Evolutionary conservation across 2,113 vertebrate species (phyloP).

Genomic region (Periophthalmus modestus): DNA sequence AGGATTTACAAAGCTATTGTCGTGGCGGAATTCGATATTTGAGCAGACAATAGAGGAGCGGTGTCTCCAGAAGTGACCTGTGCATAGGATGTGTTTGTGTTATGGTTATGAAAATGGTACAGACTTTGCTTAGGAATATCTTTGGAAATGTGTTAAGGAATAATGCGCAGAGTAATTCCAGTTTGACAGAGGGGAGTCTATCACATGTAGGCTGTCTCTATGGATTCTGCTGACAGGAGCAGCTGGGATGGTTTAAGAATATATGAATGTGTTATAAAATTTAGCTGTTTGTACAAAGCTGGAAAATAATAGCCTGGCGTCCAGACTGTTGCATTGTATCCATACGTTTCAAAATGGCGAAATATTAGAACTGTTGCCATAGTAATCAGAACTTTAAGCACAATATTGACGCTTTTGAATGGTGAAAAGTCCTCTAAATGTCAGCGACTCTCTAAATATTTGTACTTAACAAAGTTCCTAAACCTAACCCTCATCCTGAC

Average conservation of each 20-base stretch:
- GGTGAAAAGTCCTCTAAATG: too few species aligned
- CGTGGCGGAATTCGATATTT: constrained; percentile 74
- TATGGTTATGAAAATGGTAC: constrained; percentile 3
- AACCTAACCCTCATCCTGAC: too few species aligned
- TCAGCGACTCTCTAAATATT: too few species aligned
- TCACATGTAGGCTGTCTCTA: background rate
- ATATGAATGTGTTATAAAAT: background rate
- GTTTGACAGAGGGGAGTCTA: constrained; percentile 2
- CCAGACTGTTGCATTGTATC: background rate
- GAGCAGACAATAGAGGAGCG: constrained; percentile 72
- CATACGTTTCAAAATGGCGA: too few species aligned
- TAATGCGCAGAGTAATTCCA: constrained; percentile 6
- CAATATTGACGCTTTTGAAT: too few species aligned
- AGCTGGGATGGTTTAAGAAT: background rate
- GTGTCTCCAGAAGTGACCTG: constrained; percentile 72
- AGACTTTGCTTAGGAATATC: constrained; percentile 14
- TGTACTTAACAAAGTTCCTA: too few species aligned
- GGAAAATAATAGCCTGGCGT: background rate
- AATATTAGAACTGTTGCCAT: too few species aligned
- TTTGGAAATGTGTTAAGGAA: background rate
- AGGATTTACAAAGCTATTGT: constrained; percentile 73
- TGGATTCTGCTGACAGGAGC: background rate
- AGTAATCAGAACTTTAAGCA: too few species aligned
- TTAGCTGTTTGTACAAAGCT: too few species aligned
- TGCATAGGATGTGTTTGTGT: background rate